Evolutionary conservation across 2,797 vertebrate species (phyloP).

Genomic region (Poeciliopsis infans): DNA sequence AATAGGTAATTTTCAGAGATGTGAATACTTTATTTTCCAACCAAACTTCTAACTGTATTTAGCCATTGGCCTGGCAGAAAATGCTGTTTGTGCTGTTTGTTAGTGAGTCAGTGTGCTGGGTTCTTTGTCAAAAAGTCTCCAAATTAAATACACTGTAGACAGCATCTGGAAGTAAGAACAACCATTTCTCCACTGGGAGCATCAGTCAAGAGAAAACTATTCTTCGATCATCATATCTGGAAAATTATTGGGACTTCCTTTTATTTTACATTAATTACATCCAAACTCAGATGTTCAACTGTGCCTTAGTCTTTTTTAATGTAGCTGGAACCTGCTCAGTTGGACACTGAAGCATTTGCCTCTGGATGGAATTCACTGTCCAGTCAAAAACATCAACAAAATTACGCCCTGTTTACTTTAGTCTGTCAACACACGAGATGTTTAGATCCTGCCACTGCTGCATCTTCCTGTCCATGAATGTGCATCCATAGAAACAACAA

Average conservation of each 20-base stretch:
- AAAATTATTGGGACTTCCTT: constrained; percentile 12
- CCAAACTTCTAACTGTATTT: constrained; percentile 17
- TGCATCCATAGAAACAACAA: constrained; percentile 30
- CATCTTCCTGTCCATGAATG: constrained; percentile 26
- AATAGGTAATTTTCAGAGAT: neutral
- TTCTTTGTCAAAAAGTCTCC: constrained; percentile 38
- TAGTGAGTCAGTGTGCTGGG: constrained; percentile 21
- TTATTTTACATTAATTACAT: constrained; percentile 22
- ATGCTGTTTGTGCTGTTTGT: constrained; percentile 28
- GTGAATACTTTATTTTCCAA: constrained; percentile 12
- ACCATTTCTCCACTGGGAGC: constrained; percentile 37
- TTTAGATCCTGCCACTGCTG: constrained; percentile 30
- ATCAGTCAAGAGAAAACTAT: constrained; percentile 36
- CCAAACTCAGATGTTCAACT: constrained; percentile 10
- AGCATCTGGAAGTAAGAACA: constrained; percentile 37
- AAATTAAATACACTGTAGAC: constrained; percentile 45
- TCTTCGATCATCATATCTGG: constrained; percentile 30
- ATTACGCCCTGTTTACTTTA: constrained; percentile 34
- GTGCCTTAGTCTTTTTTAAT: neutral
- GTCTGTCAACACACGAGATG: constrained; percentile 39
- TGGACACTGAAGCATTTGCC: constrained; percentile 11
- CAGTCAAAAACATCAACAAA: constrained; percentile 47
- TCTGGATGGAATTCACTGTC: constrained; percentile 29
- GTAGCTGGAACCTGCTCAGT: neutral
- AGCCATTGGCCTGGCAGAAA: constrained; percentile 15